These are phyloP conservation scores for Cataglyphis hispanica DNA, from an alignment of 1,140 invertebrate species.

Conservation along the genomic window DNA sequence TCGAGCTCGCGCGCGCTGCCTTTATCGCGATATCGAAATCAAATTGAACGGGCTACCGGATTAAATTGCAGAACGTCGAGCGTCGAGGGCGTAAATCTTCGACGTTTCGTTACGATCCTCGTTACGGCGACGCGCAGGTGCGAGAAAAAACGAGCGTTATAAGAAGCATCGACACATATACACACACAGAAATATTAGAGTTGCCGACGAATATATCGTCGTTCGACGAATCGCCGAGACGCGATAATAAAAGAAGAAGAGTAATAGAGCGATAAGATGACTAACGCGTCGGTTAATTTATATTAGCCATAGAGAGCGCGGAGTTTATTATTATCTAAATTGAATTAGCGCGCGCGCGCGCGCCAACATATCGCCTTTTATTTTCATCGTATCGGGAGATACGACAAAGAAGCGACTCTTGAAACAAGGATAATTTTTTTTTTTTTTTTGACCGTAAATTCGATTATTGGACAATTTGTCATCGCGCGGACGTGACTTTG, in stretches of 20 bases:
- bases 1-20: background rate
- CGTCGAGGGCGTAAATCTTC: slow-evolving; percentile 66
- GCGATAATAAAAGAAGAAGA: slow-evolving; percentile 60
- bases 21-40: slow-evolving; percentile 73
- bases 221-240: slow-evolving; percentile 1
- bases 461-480: slow-evolving; percentile 41
- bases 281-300: slow-evolving; percentile 73
- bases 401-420: background rate
- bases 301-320: slow-evolving; percentile 31
- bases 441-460: too few species aligned
- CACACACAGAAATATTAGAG: slow-evolving; percentile 45
- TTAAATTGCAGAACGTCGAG: slow-evolving; percentile 65
- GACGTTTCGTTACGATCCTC: slow-evolving; percentile 61
- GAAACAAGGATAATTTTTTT: background rate
- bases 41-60: slow-evolving; percentile 76
- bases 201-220: slow-evolving; percentile 41
- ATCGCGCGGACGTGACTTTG: slow-evolving; percentile 20
- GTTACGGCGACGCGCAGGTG: slow-evolving; percentile 41
- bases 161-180: slow-evolving; percentile 10
- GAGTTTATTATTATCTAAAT: slow-evolving; percentile 46
- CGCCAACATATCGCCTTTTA: background rate
- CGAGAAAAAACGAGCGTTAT: slow-evolving; percentile 23
- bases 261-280: slow-evolving; percentile 47
- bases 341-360: slow-evolving; percentile 54
- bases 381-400: slow-evolving; percentile 16